These are phyloP conservation scores for Carduelis carduelis DNA, from an alignment of 2,797 vertebrate genomes.

Conservation along the genomic window DNA sequence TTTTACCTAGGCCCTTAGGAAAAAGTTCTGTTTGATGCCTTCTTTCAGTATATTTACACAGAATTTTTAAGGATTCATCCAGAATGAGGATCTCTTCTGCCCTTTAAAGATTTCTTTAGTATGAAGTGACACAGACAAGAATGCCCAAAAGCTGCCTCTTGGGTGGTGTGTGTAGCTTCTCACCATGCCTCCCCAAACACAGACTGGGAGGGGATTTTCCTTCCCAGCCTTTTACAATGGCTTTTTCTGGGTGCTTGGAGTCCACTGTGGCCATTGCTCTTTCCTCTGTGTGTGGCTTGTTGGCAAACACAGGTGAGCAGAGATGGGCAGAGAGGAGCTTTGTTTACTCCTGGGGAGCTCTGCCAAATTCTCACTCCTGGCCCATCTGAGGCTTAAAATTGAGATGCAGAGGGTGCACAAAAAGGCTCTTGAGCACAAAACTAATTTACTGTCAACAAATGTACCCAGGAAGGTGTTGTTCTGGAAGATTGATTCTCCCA, in stretches of 20 bases:
- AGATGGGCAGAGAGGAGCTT: neutral
- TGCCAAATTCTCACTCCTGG: neutral
- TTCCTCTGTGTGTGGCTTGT: neutral
- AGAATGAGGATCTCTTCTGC: neutral
- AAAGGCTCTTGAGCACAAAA: neutral
- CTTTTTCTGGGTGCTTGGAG: neutral
- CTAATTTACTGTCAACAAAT: neutral
- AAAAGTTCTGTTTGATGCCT: neutral
- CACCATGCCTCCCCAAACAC: neutral
- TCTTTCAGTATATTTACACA: neutral
- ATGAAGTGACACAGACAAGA: neutral
- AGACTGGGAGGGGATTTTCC: neutral
- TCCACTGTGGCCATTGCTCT: neutral
- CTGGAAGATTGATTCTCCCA: neutral
- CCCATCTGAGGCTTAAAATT: neutral
- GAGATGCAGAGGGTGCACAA: neutral
- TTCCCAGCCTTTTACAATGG: neutral
- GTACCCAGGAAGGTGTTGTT: rapidly evolving
- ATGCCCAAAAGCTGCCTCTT: neutral
- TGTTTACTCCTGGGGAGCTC: neutral
- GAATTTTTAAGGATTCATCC: neutral
- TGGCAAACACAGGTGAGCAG: neutral
- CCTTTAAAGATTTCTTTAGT: neutral
- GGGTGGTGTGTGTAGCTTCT: neutral
- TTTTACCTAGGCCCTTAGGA: neutral